These are phyloP conservation scores for Perizoma flavofasciatum DNA, from an alignment of 2,888 invertebrate species.

Conservation along the genomic window DNA sequence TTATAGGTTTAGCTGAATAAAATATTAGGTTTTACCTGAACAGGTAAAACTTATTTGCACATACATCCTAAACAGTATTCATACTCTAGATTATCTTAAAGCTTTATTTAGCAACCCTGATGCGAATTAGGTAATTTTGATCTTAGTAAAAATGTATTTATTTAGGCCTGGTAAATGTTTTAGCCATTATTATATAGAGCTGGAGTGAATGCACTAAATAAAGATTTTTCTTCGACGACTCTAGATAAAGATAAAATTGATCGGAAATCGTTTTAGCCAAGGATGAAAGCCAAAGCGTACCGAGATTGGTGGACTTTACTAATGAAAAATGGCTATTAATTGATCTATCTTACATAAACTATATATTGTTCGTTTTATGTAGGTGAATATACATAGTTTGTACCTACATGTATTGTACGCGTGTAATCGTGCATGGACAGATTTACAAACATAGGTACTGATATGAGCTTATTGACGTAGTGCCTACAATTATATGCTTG, in stretches of 20 bases:
- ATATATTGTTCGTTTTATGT: conserved; percentile 57
- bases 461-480: conserved; percentile 87
- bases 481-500: conserved; percentile 85
- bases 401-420: conserved; percentile 70
- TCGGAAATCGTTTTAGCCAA: background rate
- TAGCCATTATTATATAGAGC: conserved; percentile 30
- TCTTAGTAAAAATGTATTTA: conserved; percentile 22
- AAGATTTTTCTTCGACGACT: conserved; percentile 1
- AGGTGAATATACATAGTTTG: conserved; percentile 71
- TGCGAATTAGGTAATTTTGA: conserved; percentile 33
- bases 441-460: conserved; percentile 82
- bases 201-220: conserved; percentile 16
- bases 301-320: conserved; percentile 16
- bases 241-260: background rate
- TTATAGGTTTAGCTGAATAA: too few relatives aligned
- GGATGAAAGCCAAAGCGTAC: background rate
- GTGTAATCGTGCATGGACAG: conserved; percentile 75
- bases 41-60: conserved; percentile 32
- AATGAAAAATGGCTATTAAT: conserved; percentile 43
- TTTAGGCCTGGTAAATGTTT: conserved; percentile 34
- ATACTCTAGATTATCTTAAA: conserved; percentile 42
- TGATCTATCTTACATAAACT: conserved; percentile 45
- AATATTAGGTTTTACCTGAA: too few relatives aligned
- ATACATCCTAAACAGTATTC: conserved; percentile 47
- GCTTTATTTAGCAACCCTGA: conserved; percentile 44